phyloP scores from a whole-genome alignment of 2,797 vertebrate species.

The Tiaroga cobitis region DNA sequence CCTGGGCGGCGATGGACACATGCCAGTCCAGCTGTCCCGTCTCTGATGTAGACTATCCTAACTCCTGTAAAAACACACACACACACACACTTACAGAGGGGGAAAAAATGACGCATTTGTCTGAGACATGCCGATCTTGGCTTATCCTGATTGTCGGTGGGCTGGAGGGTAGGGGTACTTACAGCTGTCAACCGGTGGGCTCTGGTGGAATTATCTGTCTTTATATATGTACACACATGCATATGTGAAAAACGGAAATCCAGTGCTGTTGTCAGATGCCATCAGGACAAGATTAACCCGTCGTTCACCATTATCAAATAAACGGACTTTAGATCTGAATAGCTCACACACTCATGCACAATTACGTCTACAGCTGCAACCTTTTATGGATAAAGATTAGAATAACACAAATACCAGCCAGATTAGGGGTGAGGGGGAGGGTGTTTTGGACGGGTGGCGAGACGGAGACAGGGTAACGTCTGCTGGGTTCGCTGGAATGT shows the following conservation, averaged over 20 bases:
- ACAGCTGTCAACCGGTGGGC: slow-evolving; percentile 52
- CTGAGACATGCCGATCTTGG: slow-evolving; percentile 57
- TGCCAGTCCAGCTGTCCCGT: slow-evolving; percentile 40
- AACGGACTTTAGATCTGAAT: slow-evolving; percentile 8
- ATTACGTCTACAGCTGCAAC: slow-evolving; percentile 10
- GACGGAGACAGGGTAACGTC: slow-evolving; percentile 18
- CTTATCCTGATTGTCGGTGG: slow-evolving; percentile 54
- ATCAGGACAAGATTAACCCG: slow-evolving; percentile 44
- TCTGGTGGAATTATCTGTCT: slow-evolving; percentile 34
- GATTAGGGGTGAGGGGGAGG: slow-evolving; percentile 43
- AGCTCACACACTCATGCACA: background rate
- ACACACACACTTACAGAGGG: slow-evolving; percentile 1
- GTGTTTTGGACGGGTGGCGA: background rate
- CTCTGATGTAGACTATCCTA: slow-evolving; percentile 8
- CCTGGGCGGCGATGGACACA: slow-evolving; percentile 23
- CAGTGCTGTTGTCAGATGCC: slow-evolving; percentile 34
- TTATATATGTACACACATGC: background rate
- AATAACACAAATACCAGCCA: slow-evolving; percentile 44
- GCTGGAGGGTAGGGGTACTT: slow-evolving; percentile 48
- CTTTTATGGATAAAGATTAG: slow-evolving; percentile 45
- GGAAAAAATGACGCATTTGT: slow-evolving; percentile 52
- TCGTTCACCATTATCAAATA: slow-evolving; percentile 45
- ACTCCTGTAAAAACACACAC: slow-evolving; percentile 29
- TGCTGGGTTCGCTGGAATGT: slow-evolving; percentile 32
- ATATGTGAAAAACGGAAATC: slow-evolving; percentile 20